A percentile compares a stretch with the other conserved stretches of the same genome.
These are phyloP conservation scores for Agrochola macilenta DNA, from an alignment of 2,888 invertebrate genomes.

Conservation along the genomic window DNA sequence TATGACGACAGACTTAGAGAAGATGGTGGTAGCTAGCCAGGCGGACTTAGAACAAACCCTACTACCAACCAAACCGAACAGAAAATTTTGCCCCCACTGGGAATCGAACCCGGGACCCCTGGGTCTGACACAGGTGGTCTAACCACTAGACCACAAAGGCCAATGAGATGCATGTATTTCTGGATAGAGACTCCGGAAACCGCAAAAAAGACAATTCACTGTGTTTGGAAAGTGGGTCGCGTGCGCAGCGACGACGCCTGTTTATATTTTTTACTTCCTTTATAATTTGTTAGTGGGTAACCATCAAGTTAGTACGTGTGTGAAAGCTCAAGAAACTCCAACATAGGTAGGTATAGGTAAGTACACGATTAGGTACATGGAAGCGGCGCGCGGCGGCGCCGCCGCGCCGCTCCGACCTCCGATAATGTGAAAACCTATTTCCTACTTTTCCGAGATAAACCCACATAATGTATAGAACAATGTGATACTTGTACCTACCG, in stretches of 20 bases:
- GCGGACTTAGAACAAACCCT: too few relatives aligned
- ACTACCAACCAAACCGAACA: too few relatives aligned
- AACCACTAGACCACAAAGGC: too few relatives aligned
- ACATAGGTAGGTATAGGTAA: neutral
- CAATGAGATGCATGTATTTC: constrained; percentile 27
- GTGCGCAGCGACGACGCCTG: constrained; percentile 48
- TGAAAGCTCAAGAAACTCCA: constrained; percentile 37
- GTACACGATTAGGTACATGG: neutral
- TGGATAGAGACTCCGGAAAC: constrained; percentile 54
- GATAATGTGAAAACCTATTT: constrained; percentile 5
- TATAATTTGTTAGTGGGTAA: constrained; percentile 42
- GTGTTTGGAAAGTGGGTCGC: constrained; percentile 55
- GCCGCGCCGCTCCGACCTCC: neutral
- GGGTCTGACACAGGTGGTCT: too few relatives aligned
- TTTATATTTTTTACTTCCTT: constrained; percentile 50
- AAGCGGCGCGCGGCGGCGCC: too few relatives aligned
- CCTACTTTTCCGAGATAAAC: neutral
- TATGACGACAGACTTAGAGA: too few relatives aligned
- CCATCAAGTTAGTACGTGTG: constrained; percentile 45
- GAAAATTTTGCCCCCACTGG: too few relatives aligned
- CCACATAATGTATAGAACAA: neutral
- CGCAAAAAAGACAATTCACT: constrained; percentile 53
- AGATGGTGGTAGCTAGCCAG: too few relatives aligned
- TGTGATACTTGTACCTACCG: neutral
- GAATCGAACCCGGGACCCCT: too few relatives aligned